Evolutionary conservation across 2,797 vertebrate species (phyloP).

Genomic region (Phrynocephalus forsythii): DNA sequence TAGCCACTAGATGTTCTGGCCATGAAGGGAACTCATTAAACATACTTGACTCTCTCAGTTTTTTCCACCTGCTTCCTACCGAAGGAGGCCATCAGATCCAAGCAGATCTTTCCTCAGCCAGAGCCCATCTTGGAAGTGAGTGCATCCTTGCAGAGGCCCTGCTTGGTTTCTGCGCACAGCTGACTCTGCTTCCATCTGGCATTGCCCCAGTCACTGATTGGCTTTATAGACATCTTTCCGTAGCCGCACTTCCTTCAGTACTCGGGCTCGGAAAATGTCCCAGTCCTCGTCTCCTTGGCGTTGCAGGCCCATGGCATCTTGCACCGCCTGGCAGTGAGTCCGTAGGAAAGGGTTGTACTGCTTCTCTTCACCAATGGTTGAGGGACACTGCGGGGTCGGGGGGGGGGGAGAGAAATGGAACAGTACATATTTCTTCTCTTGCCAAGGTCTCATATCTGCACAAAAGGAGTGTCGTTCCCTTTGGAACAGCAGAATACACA

Average conservation of each 20-base stretch:
- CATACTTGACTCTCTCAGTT: background rate
- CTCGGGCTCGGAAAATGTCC: constrained; percentile 83
- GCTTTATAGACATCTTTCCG: constrained; percentile 84
- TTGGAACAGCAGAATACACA: too few relatives aligned
- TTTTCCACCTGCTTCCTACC: background rate
- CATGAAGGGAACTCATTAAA: background rate
- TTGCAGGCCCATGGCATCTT: constrained; percentile 82
- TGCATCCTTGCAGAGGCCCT: background rate
- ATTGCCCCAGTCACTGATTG: constrained; percentile 65
- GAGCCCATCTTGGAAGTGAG: background rate
- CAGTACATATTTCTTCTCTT: too few relatives aligned
- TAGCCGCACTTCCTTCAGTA: constrained; percentile 84
- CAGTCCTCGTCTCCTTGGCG: constrained; percentile 84
- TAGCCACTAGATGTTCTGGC: background rate
- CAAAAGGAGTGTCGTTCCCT: too few relatives aligned
- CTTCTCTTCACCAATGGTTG: constrained; percentile 86
- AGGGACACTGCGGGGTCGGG: constrained; percentile 82
- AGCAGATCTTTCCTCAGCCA: background rate
- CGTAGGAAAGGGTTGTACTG: constrained; percentile 89
- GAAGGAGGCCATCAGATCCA: constrained; percentile 3
- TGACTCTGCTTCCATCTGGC: background rate
- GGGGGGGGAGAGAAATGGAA: background rate
- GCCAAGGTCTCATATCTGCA: too few relatives aligned
- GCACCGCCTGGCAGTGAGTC: constrained; percentile 81
- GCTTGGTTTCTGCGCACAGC: too few relatives aligned